Base-by-base conservation (phyloP, 2,888 invertebrate genomes). In the Scaptomyza reducta region DNA sequence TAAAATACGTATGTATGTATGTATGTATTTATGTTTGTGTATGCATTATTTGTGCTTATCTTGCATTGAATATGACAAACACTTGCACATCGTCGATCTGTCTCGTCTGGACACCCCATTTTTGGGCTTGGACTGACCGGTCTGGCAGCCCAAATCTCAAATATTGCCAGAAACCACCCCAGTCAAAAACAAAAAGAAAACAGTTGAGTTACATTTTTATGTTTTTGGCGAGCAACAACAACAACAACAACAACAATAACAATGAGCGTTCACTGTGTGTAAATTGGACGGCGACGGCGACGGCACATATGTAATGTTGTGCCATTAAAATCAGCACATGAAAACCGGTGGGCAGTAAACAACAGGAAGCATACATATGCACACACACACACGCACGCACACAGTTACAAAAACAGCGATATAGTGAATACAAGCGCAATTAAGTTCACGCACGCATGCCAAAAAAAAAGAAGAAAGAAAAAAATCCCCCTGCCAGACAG, bases 71-170 rank as follows among this genome's bases (percentile, higher is more conserved):
- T 67, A 47, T 16, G 33, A 46, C 18, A 31, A 63, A 47, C 85
- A 85, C 87, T 75, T 86, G 86, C 79, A 56, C 54, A 71, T 47
- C 87, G 74, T 61, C 79, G 80, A 85, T 87, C 79, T 74, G 80
- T 84, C 87, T 81, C 59, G 64, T 56, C 53, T 65, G 67, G 54
- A 44, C 62, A 70, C 57, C 70, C 63, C 29, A 46, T 16, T n/a
- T n/a, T 18, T 31, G 16, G 22, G 22, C 29, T 9, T 44, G 5
- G 22, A 22, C 18, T 45, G 44, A 46, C 54, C 50, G 58, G 51
- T 53, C 51, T 70, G 57, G 45, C 77, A 55, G n/a, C 31, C 47
- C 45, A 73, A 69, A 74, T 74, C 64, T 40, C 41, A 7, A 45
- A 53, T 29, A 38, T 16, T 49, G 11, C 45, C 31, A 31, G 62